phyloP scores from a whole-genome alignment of 2,888 invertebrate genomes.

The Meteorus cinctellus region DNA sequence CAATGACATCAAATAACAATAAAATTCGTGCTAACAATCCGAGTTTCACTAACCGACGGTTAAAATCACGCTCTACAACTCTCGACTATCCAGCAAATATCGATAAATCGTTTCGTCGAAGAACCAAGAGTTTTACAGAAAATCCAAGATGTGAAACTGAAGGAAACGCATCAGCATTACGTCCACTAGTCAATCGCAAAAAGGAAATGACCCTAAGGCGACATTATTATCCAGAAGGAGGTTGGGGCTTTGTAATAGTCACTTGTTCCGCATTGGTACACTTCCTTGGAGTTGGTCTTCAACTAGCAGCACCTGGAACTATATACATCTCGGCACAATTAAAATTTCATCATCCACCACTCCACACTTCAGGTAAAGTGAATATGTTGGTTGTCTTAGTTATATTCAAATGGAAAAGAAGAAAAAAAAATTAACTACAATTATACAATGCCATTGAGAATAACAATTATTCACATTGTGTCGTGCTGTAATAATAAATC shows the following conservation, averaged over 20 bases:
- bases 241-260: slow-evolving; percentile 90
- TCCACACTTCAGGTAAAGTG: slow-evolving; percentile 80
- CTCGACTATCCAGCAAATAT: slow-evolving; percentile 51
- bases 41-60: slow-evolving; percentile 52
- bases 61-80: slow-evolving; percentile 55
- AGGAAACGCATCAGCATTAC: slow-evolving; percentile 42
- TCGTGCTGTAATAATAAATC: not conserved
- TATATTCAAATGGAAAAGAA: not conserved
- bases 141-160: slow-evolving; percentile 42
- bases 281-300: slow-evolving; percentile 84
- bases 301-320: slow-evolving; percentile 74
- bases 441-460: not conserved
- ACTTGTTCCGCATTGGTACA: slow-evolving; percentile 84
- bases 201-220: slow-evolving; percentile 75
- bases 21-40: slow-evolving; percentile 53
- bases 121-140: slow-evolving; percentile 58
- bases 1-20: slow-evolving; percentile 41
- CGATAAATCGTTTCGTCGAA: slow-evolving; percentile 47
- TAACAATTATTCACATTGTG: not conserved
- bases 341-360: slow-evolving; percentile 78
- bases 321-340: slow-evolving; percentile 76
- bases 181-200: slow-evolving; percentile 53
- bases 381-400: not conserved
- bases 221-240: slow-evolving; percentile 90
- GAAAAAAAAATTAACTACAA: not conserved